Conservation (phyloP, 2,888 invertebrate genomes). For the Achlya flavicornis region DNA sequence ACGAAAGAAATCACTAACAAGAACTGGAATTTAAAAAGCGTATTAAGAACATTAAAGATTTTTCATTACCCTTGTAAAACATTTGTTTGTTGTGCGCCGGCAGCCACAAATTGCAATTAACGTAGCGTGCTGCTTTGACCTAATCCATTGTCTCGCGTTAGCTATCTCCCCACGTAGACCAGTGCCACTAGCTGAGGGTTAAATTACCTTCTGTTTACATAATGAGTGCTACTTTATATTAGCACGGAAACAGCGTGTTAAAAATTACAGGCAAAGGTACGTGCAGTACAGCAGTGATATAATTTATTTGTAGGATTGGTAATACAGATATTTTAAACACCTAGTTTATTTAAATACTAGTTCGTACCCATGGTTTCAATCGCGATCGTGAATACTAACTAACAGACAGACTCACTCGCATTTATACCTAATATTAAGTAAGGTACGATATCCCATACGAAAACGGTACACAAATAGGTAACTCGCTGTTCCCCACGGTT, state of each 20-base stretch:
- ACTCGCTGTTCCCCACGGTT: no score
- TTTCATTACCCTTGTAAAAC: constrained; percentile 39
- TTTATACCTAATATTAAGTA: no score
- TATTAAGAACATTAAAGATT: constrained; percentile 34
- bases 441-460: no score
- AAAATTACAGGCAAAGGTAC: background rate
- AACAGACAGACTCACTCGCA: no score
- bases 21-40: constrained; percentile 32
- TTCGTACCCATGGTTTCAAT: background rate
- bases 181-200: constrained; percentile 23
- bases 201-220: constrained; percentile 25
- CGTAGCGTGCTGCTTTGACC: constrained; percentile 24
- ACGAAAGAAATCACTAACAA: constrained; percentile 28
- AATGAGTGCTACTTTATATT: constrained; percentile 23
- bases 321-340: no score
- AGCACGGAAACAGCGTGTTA: constrained; percentile 22
- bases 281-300: background rate
- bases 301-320: background rate
- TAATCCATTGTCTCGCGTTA: constrained; percentile 25
- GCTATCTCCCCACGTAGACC: constrained; percentile 16
- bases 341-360: no score
- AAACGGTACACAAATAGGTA: no score
- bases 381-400: no score
- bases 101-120: constrained; percentile 30
- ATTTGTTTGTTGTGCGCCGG: constrained; percentile 30